Conservation (phyloP, 2,113 vertebrate genomes). For the Microcebus lehilahytsara region DNA sequence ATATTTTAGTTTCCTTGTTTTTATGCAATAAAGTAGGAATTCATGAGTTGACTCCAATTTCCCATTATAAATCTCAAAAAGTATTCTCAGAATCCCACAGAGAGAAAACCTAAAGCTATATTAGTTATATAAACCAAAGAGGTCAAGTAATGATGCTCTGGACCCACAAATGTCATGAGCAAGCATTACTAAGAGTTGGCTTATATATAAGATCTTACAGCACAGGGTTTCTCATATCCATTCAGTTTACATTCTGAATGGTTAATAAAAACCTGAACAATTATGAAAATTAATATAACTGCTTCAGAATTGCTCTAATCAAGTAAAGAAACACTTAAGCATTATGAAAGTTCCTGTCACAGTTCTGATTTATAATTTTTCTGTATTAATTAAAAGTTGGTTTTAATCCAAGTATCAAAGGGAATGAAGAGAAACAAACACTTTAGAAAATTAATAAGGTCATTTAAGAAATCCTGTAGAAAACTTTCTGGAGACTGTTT, state of each 20-base stretch:
- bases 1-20: neutral
- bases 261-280: constrained; percentile 55
- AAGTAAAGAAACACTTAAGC: constrained; percentile 64
- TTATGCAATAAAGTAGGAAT: neutral
- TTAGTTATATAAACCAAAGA: neutral
- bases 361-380: constrained; percentile 47
- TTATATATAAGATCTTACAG: neutral
- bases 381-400: constrained; percentile 65
- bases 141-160: neutral
- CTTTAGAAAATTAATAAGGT: constrained; percentile 61
- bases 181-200: neutral
- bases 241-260: neutral
- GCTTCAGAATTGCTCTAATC: constrained; percentile 52
- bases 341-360: constrained; percentile 52
- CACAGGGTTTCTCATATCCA: neutral
- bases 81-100: neutral
- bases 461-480: constrained; percentile 10
- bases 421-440: constrained; percentile 58
- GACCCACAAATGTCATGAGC: neutral
- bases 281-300: constrained; percentile 61
- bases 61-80: neutral
- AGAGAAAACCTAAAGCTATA: neutral
- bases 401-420: constrained; percentile 65
- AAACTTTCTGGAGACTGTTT: constrained; percentile 5
- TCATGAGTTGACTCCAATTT: neutral